Conservation (phyloP, 2,888 invertebrate genomes). For the Therioaphis trifolii region DNA sequence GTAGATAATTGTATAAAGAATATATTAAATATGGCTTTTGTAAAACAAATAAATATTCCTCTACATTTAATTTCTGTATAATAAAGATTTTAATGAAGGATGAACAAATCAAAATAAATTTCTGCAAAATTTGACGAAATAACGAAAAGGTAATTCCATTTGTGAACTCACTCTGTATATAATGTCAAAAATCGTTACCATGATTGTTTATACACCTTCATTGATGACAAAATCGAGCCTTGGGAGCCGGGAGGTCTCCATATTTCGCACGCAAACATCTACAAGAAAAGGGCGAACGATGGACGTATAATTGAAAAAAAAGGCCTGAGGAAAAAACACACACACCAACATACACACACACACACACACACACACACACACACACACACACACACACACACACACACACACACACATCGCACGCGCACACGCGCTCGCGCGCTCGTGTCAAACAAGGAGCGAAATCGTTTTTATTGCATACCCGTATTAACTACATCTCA, state of each 20-base stretch:
- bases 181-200: slow-evolving; percentile 12
- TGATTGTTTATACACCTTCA: slow-evolving; percentile 11
- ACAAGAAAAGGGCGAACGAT: slow-evolving; percentile 25
- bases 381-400: no score
- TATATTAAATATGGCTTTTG: no score
- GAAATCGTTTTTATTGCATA: slow-evolving; percentile 43
- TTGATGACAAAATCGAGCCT: not conserved
- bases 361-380: no score
- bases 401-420: no score
- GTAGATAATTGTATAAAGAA: no score
- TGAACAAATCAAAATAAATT: no score
- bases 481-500: slow-evolving; percentile 12
- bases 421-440: not conserved
- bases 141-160: no score
- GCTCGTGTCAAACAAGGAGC: not conserved
- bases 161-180: not conserved
- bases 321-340: not conserved
- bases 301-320: slow-evolving; percentile 18
- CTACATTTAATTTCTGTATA: no score
- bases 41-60: no score
- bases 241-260: not conserved
- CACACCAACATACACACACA: no score
- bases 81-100: no score
- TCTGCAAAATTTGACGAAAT: no score
- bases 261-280: not conserved